Evolutionary conservation across 2,113 vertebrate genomes (phyloP).

Genomic region (Dryoscopus gambensis): DNA sequence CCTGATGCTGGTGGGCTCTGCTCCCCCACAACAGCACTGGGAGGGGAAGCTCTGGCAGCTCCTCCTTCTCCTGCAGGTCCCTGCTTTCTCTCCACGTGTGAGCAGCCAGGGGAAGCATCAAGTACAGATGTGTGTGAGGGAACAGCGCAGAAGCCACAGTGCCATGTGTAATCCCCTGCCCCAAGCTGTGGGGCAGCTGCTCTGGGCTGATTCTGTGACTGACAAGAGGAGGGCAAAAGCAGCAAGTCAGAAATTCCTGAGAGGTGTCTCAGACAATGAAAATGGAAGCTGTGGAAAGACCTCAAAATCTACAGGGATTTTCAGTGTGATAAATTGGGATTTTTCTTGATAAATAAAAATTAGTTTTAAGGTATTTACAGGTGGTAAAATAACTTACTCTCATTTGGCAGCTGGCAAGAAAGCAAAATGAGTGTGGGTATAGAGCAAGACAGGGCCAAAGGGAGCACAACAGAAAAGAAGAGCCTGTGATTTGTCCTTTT

Average conservation of each 20-base stretch:
- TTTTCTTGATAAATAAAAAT: neutral
- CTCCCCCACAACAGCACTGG: accelerated
- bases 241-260: neutral
- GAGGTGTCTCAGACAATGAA: neutral
- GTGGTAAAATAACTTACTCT: neutral
- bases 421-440: neutral
- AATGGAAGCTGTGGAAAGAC: neutral
- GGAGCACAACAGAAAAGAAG: neutral
- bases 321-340: neutral
- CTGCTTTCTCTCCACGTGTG: accelerated
- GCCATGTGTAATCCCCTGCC: neutral
- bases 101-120: accelerated
- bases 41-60: neutral
- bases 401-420: neutral
- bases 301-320: neutral
- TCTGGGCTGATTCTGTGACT: neutral
- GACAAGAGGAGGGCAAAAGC: neutral
- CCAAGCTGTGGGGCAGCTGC: accelerated
- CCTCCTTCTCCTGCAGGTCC: neutral
- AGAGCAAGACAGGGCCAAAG: neutral
- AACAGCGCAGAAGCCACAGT: accelerated
- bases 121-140: accelerated
- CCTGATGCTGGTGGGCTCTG: neutral
- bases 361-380: neutral
- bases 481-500: neutral